Base-by-base conservation (phyloP, 2,797 vertebrate species). In the Microcaecilia unicolor region DNA sequence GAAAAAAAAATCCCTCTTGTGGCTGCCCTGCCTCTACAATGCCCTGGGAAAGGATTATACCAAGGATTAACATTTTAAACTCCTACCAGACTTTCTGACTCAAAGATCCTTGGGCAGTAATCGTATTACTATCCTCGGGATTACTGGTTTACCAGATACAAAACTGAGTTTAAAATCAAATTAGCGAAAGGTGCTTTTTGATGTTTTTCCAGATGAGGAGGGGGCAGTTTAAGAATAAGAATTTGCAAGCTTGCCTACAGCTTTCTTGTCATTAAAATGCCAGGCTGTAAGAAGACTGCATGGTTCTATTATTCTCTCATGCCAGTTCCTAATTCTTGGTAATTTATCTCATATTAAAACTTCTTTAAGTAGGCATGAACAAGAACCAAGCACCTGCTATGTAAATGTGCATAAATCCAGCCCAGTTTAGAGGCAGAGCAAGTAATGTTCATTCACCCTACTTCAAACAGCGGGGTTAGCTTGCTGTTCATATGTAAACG, bases 1-100 rank as follows among this genome's bases (percentile, higher is more conserved):
- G 59, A 65, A 74, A 48, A 48, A 58, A 60, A 65, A 67, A 67
- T 56, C 36, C 55, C 65, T 70, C 58, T 58, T n/a, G 42, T 14
- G 64, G 65, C 53, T 52, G 48, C 57, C 39, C 47, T 31, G 48
- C 65, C 72, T 73, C 64, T 66, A 72, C 67, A 63, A 74, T 31
- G 61, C 80, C 71, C 79, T 73, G 54, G 37, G 61, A 76, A 78
- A 41, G 81, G 86, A 86, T 90, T 86, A 86, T 72, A 73, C 57
- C 61, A 65, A 47, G 81, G 86, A 91, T 90, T 91, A 91, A 84
- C 86, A 83, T 87, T 84, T 87, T 71, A 83, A 89, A 90, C 83
- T 81, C 70, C 49, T 35, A 63, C 72, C 80, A 84, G 78, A 84
- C 64, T 86, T 79, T 84, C 78, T 83, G 80, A 80, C 80, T 86